Evolutionary conservation across 2,888 invertebrate species (phyloP), one percentile per base, ranked within the genome.

Genomic region (Drosophila fulvimacula): DNA sequence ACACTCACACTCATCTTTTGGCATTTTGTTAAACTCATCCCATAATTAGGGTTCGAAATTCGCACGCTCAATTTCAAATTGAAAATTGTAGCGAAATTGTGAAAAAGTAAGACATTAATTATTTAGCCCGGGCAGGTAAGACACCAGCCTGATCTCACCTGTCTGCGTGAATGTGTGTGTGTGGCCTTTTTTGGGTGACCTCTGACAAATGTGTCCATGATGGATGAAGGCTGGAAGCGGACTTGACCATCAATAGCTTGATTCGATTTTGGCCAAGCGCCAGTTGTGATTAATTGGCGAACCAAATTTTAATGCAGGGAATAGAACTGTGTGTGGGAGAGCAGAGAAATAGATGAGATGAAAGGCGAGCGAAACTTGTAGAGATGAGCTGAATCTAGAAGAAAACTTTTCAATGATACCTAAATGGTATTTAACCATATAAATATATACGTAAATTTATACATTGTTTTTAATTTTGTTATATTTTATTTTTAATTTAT

Each of bases 1-100:
- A 39, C 11, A 49, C 19, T 10, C 10, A n/a, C 3, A n/a, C 24
- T 5, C n/a, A 51, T 30, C 56, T 67, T 55, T 72, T 58, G 55
- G 53, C 68, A 68, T 58, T 68, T 51, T 30, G 69, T 68, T 41
- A 38, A 55, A 56, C 41, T 82, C 63, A 88, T 76, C 87, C 76
- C 70, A 65, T 88, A 89, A 85, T 89, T 87, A 89, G 82, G 85
- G 85, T 89, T 52, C 74, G 49, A 59, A 85, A 89, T 89, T 86
- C 89, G 86, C 89, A 89, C 89, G 89, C 88, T 87, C 89, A 88
- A 87, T 82, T 84, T 89, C 71, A 73, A 89, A 89, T 87, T 83
- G 79, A 77, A 83, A 84, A 82, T 81, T 86, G 88, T 79, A 76
- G 81, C 88, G 73, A 65, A 62, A 57, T 59, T 62, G 42, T 42